Evolutionary conservation across 2,113 vertebrate genomes (phyloP).

Genomic region (Notarius quadriscutis): DNA sequence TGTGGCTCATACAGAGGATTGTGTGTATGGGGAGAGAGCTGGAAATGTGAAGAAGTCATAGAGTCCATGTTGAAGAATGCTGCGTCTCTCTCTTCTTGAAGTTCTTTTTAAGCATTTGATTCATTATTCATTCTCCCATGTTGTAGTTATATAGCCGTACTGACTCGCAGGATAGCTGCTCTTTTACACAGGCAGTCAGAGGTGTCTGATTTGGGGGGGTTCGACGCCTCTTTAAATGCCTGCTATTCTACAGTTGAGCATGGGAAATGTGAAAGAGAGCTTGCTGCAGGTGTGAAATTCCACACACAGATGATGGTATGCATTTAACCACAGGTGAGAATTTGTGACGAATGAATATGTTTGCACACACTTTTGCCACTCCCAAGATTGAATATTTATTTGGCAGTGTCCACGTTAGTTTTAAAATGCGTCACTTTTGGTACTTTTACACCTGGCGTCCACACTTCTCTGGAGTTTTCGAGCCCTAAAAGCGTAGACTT

Average conservation of each 20-base stretch:
- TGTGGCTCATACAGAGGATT: constrained; percentile 56
- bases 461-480: too few relatives aligned
- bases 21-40: constrained; percentile 58
- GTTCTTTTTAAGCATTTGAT: not conserved
- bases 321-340: constrained; percentile 21
- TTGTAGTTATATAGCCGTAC: not conserved
- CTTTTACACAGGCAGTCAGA: not conserved
- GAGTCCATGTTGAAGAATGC: constrained; percentile 68
- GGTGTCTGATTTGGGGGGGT: not conserved
- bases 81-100: constrained; percentile 36
- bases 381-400: not conserved
- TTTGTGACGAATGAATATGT: not conserved
- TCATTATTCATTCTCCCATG: constrained; percentile 10
- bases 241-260: constrained; percentile 6
- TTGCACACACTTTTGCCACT: not conserved
- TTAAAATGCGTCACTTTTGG: too few relatives aligned
- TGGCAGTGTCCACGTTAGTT: too few relatives aligned
- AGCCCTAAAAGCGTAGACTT: too few relatives aligned
- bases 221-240: constrained; percentile 27
- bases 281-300: constrained; percentile 29
- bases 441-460: too few relatives aligned
- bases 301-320: constrained; percentile 16
- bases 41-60: constrained; percentile 71
- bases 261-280: constrained; percentile 10
- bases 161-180: not conserved